Conservation (phyloP, 2,797 vertebrate genomes). For the Gymnodraco acuticeps region DNA sequence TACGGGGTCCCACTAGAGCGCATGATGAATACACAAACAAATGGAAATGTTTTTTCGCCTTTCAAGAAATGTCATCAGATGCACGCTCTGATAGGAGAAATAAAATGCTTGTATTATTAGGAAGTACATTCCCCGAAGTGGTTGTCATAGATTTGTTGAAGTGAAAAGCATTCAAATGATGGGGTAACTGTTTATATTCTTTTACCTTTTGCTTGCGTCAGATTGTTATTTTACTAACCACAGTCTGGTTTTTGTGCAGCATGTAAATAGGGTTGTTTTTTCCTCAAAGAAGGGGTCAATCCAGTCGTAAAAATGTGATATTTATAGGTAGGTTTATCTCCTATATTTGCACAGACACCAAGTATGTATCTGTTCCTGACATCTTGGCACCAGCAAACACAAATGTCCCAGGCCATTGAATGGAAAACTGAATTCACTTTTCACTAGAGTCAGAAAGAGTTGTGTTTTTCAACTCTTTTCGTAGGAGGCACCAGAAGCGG, state of each 20-base stretch:
- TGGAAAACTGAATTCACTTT: slow-evolving; percentile 27
- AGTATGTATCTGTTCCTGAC: not conserved
- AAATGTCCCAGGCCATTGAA: slow-evolving; percentile 23
- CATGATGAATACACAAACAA: slow-evolving; percentile 52
- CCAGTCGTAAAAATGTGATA: not conserved
- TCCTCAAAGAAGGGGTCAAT: not conserved
- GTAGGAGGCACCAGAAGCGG: slow-evolving; percentile 36
- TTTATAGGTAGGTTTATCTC: not conserved
- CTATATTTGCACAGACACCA: not conserved
- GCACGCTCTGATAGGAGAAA: slow-evolving; percentile 27
- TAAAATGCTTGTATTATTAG: slow-evolving; percentile 20
- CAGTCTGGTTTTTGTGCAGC: not conserved
- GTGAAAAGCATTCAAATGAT: slow-evolving; percentile 32
- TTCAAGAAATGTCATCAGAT: slow-evolving; percentile 57
- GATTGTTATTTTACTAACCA: slow-evolving; percentile 1
- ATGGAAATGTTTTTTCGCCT: slow-evolving; percentile 21
- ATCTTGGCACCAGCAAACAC: not conserved
- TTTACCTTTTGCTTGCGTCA: slow-evolving; percentile 4
- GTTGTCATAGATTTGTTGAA: slow-evolving; percentile 44
- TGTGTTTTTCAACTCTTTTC: slow-evolving; percentile 52
- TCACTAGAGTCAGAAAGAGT: slow-evolving; percentile 34
- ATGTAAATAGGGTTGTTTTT: not conserved
- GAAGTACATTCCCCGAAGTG: slow-evolving; percentile 37
- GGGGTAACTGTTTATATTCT: slow-evolving; percentile 30
- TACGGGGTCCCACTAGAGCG: slow-evolving; percentile 40